phyloP scores from a whole-genome alignment of 2,113 vertebrate genomes.

The Chionodraco myersi region DNA sequence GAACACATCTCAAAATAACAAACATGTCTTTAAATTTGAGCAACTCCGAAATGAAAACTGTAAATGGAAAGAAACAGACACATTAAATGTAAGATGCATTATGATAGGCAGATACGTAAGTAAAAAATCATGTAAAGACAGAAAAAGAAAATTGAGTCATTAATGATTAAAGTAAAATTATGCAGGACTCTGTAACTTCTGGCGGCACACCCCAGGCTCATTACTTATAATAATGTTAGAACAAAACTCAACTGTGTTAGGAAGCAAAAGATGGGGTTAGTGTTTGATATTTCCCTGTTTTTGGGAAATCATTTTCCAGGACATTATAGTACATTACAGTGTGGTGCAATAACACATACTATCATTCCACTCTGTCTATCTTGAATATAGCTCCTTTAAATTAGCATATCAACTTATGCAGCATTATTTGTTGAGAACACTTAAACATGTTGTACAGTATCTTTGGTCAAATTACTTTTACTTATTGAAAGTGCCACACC shows the following conservation, averaged over 20 bases:
- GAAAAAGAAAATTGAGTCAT: neutral
- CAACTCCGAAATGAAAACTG: neutral
- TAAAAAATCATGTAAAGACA: neutral
- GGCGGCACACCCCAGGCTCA: neutral
- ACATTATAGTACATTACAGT: neutral
- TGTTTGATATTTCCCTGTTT: neutral
- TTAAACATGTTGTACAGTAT: constrained; percentile 37
- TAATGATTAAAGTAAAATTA: neutral
- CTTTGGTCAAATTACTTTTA: constrained; percentile 50
- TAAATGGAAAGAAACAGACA: neutral
- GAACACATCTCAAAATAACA: neutral
- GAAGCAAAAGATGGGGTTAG: neutral
- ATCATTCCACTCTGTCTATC: constrained; percentile 12
- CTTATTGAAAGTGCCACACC: constrained; percentile 12
- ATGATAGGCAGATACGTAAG: neutral
- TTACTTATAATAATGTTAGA: constrained; percentile 3
- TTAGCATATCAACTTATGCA: constrained; percentile 8
- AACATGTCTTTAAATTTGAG: neutral
- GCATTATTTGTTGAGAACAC: constrained; percentile 19
- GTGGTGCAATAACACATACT: constrained; percentile 16
- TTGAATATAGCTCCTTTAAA: constrained; percentile 14
- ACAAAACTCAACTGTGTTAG: neutral
- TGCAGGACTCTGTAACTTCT: neutral
- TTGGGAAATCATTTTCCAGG: neutral
- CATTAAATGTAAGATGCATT: neutral